Evolutionary conservation across 2,113 vertebrate species (phyloP).

Genomic region (Brachyhypopomus occidentalis): DNA sequence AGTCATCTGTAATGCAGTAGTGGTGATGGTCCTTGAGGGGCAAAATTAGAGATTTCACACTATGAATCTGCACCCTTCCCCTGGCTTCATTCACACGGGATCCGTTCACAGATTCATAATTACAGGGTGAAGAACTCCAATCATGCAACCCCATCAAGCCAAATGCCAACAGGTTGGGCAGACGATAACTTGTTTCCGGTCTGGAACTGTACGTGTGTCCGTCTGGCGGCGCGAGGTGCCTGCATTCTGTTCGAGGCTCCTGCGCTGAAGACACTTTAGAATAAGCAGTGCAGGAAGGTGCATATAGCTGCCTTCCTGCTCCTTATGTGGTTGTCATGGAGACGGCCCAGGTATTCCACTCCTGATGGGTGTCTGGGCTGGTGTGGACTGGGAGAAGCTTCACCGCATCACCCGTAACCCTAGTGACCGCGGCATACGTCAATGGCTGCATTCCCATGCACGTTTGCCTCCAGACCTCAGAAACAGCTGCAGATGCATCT

Average conservation of each 20-base stretch:
- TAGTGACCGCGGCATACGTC: background rate
- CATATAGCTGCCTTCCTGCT: background rate
- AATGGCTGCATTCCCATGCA: background rate
- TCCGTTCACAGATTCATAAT: no score
- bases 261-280: background rate
- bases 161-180: background rate
- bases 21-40: no score
- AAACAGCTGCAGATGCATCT: background rate
- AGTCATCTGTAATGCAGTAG: no score
- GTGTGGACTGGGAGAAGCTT: background rate
- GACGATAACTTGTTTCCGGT: background rate
- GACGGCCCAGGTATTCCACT: background rate
- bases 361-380: background rate
- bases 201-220: background rate
- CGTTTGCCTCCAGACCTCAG: background rate
- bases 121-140: no score
- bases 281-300: background rate
- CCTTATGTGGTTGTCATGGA: slow-evolving; percentile 31
- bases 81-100: no score
- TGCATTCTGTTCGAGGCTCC: background rate
- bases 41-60: no score
- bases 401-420: background rate
- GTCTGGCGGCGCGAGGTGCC: background rate
- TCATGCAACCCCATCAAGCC: no score
- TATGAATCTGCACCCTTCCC: no score